Evolutionary conservation across 2,113 vertebrate species (phyloP).

Genomic region (Serilophus lunatus): DNA sequence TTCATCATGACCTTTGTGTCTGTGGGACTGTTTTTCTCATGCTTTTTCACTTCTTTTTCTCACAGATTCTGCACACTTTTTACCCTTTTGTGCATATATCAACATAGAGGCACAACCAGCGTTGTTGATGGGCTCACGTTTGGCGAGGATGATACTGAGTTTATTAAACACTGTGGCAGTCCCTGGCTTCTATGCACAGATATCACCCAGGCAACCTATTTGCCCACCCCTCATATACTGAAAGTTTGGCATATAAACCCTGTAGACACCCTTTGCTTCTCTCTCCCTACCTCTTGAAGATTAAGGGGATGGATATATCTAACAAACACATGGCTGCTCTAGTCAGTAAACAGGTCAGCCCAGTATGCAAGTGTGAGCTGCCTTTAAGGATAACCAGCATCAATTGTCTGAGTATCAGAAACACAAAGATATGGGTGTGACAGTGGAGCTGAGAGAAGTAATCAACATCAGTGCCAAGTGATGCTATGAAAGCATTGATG

Average conservation of each 20-base stretch:
- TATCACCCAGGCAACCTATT: background rate
- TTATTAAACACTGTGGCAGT: background rate
- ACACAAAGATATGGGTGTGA: background rate
- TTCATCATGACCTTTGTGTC: background rate
- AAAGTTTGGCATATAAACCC: background rate
- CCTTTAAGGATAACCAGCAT: background rate
- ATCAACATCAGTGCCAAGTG: background rate
- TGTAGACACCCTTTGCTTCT: background rate
- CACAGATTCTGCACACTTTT: background rate
- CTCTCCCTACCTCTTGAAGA: background rate
- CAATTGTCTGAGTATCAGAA: background rate
- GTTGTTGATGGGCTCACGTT: background rate
- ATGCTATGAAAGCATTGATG: background rate
- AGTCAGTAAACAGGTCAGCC: background rate
- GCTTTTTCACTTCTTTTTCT: background rate
- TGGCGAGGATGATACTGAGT: background rate
- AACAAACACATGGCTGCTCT: background rate
- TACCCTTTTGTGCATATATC: background rate
- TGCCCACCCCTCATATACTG: background rate
- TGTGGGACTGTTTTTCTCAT: background rate
- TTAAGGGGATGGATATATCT: background rate
- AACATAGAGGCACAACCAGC: background rate
- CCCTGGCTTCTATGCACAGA: background rate
- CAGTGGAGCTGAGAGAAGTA: background rate
- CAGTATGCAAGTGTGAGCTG: background rate